These are phyloP conservation scores for Rhynchopsitta pachyrhyncha DNA, from an alignment of 2,113 vertebrate species.

Conservation along the genomic window DNA sequence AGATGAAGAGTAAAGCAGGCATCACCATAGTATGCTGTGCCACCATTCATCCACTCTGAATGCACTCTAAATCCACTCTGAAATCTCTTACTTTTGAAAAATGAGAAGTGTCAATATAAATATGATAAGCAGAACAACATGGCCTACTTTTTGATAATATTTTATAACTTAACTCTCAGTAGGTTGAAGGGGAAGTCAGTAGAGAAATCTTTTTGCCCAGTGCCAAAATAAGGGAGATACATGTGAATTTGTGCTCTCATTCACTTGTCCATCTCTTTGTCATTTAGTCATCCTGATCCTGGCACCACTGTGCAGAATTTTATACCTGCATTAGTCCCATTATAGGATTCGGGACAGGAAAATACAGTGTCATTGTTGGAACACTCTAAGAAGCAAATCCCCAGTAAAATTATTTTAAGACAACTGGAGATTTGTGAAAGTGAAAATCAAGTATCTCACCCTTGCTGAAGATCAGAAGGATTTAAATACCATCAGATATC, in stretches of 20 bases:
- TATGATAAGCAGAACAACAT: constrained; percentile 11
- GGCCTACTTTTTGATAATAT: constrained; percentile 40
- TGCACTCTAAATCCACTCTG: not conserved
- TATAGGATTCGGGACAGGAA: not conserved
- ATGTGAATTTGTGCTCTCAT: not conserved
- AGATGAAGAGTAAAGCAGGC: not conserved
- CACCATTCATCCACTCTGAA: not conserved
- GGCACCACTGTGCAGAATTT: not conserved
- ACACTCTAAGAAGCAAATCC: not conserved
- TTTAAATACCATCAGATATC: not conserved
- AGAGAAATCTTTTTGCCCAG: not conserved
- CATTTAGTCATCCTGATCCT: not conserved
- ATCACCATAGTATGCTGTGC: not conserved
- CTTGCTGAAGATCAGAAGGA: not conserved
- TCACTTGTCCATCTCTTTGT: not conserved
- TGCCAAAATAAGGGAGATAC: not conserved
- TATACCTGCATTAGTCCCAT: not conserved
- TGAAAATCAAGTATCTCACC: not conserved
- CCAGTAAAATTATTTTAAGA: not conserved
- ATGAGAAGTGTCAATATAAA: constrained; percentile 20
- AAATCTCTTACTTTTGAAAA: constrained; percentile 9
- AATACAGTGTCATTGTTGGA: not conserved
- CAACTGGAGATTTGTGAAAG: not conserved
- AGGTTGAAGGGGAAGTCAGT: not conserved
- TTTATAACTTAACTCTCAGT: not conserved